Evolutionary conservation across 2,113 vertebrate species (phyloP).

Genomic region (Chlorodrepanis virens): DNA sequence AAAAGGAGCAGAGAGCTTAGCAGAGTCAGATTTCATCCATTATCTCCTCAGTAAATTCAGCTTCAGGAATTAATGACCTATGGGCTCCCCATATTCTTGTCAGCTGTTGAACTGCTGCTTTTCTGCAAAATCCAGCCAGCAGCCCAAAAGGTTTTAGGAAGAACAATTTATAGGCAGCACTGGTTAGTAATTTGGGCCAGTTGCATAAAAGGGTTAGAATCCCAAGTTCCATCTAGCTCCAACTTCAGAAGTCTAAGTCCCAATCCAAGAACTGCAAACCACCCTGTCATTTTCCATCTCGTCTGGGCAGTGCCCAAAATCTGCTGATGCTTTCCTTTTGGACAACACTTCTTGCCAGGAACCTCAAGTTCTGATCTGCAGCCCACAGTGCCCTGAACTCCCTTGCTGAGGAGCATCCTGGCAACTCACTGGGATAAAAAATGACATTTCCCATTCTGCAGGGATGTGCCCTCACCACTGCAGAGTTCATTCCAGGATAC

Average conservation of each 20-base stretch:
- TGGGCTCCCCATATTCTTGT: background rate
- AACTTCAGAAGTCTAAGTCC: background rate
- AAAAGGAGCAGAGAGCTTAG: background rate
- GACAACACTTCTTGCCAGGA: background rate
- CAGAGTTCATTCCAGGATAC: background rate
- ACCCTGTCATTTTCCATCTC: conserved; percentile 14
- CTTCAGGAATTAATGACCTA: conserved; percentile 31
- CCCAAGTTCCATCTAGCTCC: background rate
- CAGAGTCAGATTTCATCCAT: conserved; percentile 23
- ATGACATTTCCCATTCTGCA: background rate
- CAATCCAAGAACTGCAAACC: background rate
- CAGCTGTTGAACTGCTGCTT: background rate
- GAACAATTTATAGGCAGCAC: background rate
- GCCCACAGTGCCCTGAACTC: background rate
- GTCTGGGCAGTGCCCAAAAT: background rate
- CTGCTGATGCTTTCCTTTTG: background rate
- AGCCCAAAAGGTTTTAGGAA: background rate
- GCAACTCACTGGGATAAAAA: background rate
- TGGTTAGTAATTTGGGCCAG: background rate
- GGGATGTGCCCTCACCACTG: background rate
- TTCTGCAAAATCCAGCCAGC: conserved; percentile 1
- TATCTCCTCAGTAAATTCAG: conserved; percentile 12
- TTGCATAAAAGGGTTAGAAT: conserved; percentile 3
- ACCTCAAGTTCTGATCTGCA: background rate
- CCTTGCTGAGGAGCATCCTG: background rate